Evolutionary conservation across 2,113 vertebrate genomes (phyloP).

Genomic region (Sinocyclocheilus grahami): DNA sequence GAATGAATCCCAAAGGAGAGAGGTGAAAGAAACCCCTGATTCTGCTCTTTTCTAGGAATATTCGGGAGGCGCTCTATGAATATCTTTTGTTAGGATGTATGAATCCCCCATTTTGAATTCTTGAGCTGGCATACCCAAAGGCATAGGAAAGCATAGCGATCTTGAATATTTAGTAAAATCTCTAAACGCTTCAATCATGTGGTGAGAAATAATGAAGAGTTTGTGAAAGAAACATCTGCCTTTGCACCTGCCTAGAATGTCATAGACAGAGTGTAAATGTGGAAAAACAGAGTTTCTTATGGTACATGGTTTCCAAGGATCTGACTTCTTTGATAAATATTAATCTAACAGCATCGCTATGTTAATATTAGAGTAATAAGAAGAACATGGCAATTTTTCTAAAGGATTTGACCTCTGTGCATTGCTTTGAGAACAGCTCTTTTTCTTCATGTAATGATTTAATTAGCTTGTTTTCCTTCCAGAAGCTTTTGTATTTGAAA

Average conservation of each 20-base stretch:
- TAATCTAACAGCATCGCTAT: not conserved
- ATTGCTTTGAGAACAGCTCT: not conserved
- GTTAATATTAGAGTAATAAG: not conserved
- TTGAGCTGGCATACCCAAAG: not conserved
- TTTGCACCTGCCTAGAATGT: not conserved
- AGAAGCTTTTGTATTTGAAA: constrained; percentile 48
- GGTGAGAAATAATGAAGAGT: not conserved
- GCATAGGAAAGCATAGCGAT: not conserved
- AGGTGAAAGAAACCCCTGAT: constrained; percentile 20
- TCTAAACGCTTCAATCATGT: not conserved
- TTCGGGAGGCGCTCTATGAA: constrained; percentile 4
- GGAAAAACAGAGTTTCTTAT: not conserved
- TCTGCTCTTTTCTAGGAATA: constrained; percentile 4
- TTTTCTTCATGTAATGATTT: not conserved
- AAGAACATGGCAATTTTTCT: not conserved
- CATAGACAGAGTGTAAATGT: not conserved
- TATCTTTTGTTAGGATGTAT: constrained; percentile 20
- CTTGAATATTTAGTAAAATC: not conserved
- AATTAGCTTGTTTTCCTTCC: not conserved
- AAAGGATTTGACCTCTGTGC: not conserved
- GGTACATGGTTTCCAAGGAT: not conserved
- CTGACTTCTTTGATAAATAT: not conserved
- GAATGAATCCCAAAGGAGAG: not conserved
- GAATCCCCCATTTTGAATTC: not conserved
- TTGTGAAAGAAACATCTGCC: not conserved